Percentiles rank a stretch among this genome's conserved stretches.
phyloP scores from a whole-genome alignment of 2,797 vertebrate genomes.

The Lindbergichthys nudifrons region DNA sequence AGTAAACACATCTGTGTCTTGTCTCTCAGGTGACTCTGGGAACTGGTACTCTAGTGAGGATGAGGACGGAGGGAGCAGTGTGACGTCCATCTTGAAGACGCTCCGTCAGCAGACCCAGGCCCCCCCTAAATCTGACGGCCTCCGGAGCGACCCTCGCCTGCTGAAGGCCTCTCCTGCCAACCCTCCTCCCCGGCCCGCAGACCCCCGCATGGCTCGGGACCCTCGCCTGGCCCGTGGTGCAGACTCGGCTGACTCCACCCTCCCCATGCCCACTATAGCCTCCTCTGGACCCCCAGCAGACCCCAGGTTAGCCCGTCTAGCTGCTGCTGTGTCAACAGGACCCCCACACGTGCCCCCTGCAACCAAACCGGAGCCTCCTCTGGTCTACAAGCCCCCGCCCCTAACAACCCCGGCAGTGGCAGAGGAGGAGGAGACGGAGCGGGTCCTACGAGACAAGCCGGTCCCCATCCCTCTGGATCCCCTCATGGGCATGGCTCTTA shows the following conservation, averaged over 20 bases:
- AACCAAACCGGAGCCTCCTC: conserved; percentile 69
- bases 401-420: conserved; percentile 62
- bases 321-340: conserved; percentile 63
- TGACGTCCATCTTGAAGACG: conserved; percentile 93
- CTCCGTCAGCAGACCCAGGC: conserved; percentile 90
- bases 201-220: conserved; percentile 87
- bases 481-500: conserved; percentile 86
- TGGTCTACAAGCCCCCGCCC: conserved; percentile 84
- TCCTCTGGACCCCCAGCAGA: conserved; percentile 82
- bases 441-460: conserved; percentile 90
- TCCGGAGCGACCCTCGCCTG: conserved; percentile 87
- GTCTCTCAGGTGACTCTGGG: conserved; percentile 88
- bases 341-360: conserved; percentile 61
- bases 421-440: conserved; percentile 93
- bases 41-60: conserved; percentile 99
- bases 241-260: conserved; percentile 61
- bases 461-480: conserved; percentile 91
- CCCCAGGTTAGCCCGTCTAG: conserved; percentile 86
- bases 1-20: neutral
- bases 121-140: conserved; percentile 70
- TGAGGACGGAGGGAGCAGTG: conserved; percentile 93
- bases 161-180: conserved; percentile 80
- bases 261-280: conserved; percentile 40
- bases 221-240: conserved; percentile 85
- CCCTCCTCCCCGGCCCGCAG: conserved; percentile 84